These are phyloP conservation scores for Drosophila yakuba DNA, from an alignment of 1,140 invertebrate species.

Conservation along the genomic window DNA sequence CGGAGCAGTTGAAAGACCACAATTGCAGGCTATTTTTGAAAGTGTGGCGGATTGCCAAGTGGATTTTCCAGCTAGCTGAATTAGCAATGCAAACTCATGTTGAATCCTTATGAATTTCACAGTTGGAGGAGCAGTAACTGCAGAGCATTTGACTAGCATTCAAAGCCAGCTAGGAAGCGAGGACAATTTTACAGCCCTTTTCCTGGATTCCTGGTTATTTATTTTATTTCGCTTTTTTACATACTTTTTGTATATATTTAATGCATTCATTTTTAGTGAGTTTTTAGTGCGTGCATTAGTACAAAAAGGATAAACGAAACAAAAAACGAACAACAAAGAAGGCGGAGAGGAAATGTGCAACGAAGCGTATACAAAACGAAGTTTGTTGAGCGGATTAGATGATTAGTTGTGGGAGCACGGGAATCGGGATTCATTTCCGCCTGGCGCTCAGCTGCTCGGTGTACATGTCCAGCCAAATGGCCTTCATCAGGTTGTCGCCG, in stretches of 20 bases:
- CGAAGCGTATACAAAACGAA: constrained; percentile 31
- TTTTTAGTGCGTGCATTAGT: constrained; percentile 64
- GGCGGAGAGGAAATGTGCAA: constrained; percentile 3
- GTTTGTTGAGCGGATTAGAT: constrained; percentile 45
- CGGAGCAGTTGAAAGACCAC: background rate
- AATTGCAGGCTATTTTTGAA: background rate
- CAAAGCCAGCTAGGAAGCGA: background rate
- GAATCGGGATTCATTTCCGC: constrained; percentile 62
- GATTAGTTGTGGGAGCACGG: constrained; percentile 45
- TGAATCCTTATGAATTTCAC: background rate
- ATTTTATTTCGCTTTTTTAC: constrained; percentile 34
- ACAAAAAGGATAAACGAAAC: constrained; percentile 22
- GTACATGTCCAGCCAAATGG: constrained; percentile 85
- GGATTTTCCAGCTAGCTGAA: background rate
- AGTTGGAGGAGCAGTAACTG: background rate
- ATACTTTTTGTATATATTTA: constrained; percentile 8
- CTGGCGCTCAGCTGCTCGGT: constrained; percentile 80
- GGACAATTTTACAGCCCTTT: background rate
- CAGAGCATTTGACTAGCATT: background rate
- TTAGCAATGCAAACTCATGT: no score
- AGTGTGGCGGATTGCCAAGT: no score
- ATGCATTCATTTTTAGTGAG: constrained; percentile 20
- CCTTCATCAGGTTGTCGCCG: constrained; percentile 84
- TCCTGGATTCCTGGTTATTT: background rate
- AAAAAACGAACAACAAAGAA: constrained; percentile 21